Base-by-base conservation (phyloP, 2,888 invertebrate genomes). In the Caenorhabditis panamensis region DNA sequence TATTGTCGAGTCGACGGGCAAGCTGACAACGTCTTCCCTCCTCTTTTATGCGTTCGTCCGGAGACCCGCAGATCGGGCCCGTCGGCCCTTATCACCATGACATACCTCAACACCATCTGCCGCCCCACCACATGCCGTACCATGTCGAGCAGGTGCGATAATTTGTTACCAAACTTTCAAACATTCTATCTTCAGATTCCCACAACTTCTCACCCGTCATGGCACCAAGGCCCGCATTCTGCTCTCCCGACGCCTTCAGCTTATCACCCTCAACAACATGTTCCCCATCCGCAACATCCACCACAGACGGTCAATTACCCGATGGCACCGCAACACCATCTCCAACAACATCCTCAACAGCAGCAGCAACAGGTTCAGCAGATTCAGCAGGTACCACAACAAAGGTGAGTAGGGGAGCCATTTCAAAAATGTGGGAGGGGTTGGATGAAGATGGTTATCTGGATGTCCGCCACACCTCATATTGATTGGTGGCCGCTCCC, bases 151-250 rank as follows among this genome's bases (percentile, higher is more conserved):
- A 75, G 75, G 75, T 72, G 16, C n/a, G 44, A 22, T 54, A 28
- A 2, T 20, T 8, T n/a, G n/a, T n/a, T n/a, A n/a, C n/a, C n/a
- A n/a, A n/a, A n/a, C n/a, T n/a, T n/a, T n/a, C n/a, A n/a, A n/a
- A n/a, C n/a, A n/a, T n/a, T n/a, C n/a, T n/a, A 11, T 31, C 20
- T 71, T 49, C 59, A 80, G 75, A 51, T 67, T 8, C 79, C 79
- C 2, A 80, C 79, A 1, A 80, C 79, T 2, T 80, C 79, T 0
- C 75, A 80, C 28, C 79, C 75, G 11, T 64, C 64, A 2, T 68
- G 73, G 73, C 69, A 73, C n/a, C 51, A 73, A 5, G 8, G 36
- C 20, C 20, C 68, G 16, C 56, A 68, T 59, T 13, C 59, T 3
- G 51, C 47, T 11, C 71, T 62, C 20, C 71, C 71, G 41, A 71